phyloP scores from a whole-genome alignment of 1,140 invertebrate species.

The Physella acuta region DNA sequence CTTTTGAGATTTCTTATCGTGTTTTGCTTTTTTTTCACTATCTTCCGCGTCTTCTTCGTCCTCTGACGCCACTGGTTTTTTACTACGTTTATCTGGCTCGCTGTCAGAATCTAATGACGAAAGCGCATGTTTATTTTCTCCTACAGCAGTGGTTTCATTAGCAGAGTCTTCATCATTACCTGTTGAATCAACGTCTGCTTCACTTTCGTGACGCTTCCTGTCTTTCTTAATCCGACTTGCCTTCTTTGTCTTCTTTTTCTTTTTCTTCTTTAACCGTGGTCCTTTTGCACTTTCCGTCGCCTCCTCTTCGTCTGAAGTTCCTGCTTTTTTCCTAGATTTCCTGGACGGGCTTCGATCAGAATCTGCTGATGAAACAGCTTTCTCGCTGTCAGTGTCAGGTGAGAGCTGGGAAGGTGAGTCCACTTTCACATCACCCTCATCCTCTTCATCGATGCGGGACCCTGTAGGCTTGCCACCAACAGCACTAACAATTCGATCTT shows the following conservation, averaged over 20 bases:
- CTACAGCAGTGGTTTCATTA: not conserved
- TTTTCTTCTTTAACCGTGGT: no score
- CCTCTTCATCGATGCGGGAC: not conserved
- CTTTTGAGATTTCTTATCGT: not conserved
- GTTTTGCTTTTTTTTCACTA: not conserved
- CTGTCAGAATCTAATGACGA: not conserved
- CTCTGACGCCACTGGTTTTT: not conserved
- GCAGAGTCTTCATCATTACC: not conserved
- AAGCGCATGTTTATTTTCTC: not conserved
- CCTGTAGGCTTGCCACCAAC: not conserved
- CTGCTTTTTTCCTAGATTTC: not conserved
- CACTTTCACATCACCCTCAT: not conserved
- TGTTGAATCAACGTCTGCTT: not conserved
- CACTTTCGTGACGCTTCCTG: not conserved
- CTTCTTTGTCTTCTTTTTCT: conserved; percentile 1
- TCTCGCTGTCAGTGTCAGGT: no score
- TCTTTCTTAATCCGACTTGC: not conserved
- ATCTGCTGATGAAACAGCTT: not conserved
- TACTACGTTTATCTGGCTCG: not conserved
- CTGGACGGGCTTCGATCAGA: not conserved
- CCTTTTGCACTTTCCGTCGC: no score
- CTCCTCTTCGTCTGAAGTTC: not conserved
- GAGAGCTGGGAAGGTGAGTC: no score
- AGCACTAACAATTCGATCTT: not conserved
- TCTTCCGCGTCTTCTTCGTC: not conserved